Evolutionary conservation across 2,113 vertebrate genomes (phyloP).

Genomic region (Syrmaticus mikado): DNA sequence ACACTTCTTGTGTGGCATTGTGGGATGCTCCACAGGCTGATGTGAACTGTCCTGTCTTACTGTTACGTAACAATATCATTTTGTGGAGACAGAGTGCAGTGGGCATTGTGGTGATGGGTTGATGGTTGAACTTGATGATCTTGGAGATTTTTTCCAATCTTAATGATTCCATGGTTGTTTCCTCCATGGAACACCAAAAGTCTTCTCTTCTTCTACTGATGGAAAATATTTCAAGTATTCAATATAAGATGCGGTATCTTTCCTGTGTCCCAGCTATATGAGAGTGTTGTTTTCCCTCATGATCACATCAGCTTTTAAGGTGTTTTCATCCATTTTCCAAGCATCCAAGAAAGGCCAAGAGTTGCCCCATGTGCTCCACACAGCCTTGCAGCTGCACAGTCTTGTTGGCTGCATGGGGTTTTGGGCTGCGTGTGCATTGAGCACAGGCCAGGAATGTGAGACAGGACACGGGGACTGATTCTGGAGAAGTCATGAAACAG

Average conservation of each 20-base stretch:
- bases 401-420: accelerated
- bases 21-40: accelerated
- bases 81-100: not conserved
- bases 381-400: not conserved
- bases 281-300: not conserved
- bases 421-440: not conserved
- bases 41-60: not conserved
- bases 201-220: not conserved
- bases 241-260: not conserved
- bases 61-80: not conserved
- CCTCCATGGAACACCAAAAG: not conserved
- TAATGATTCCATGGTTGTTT: not conserved
- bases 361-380: accelerated
- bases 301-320: not conserved
- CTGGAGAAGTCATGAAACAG: not conserved
- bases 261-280: not conserved
- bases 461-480: accelerated
- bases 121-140: too few relatives aligned
- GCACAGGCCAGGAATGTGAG: not conserved
- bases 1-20: accelerated
- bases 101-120: too few relatives aligned
- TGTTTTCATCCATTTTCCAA: not conserved
- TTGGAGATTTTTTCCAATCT: too few relatives aligned
- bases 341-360: not conserved
- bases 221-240: not conserved